Conservation (phyloP, 2,888 invertebrate genomes). For the Muscina levida region DNA sequence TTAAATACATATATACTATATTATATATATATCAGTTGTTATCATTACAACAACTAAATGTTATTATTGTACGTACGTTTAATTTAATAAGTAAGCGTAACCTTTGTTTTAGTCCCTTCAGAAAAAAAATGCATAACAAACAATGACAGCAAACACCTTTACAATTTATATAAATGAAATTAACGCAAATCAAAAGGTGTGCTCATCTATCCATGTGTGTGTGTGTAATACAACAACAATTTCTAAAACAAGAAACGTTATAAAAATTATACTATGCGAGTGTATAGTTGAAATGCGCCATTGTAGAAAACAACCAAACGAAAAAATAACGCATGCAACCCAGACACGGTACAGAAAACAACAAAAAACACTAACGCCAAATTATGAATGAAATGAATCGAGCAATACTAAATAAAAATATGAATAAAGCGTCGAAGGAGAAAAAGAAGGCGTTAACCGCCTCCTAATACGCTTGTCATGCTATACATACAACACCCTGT, state of each 20-base stretch:
- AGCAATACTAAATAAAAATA: conserved; percentile 37
- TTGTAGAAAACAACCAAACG: neutral
- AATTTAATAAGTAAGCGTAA: conserved; percentile 57
- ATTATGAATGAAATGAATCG: conserved; percentile 49
- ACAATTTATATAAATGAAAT: conserved; percentile 38
- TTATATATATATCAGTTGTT: neutral
- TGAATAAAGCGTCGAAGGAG: conserved; percentile 29
- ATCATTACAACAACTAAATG: neutral
- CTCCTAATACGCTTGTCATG: conserved; percentile 70
- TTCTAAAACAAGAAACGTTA: conserved; percentile 50
- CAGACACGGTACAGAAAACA: conserved; percentile 25
- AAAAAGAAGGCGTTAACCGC: conserved; percentile 69
- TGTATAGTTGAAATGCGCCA: too few species aligned
- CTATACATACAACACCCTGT: conserved; percentile 66
- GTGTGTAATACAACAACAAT: too few species aligned
- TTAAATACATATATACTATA: too few species aligned
- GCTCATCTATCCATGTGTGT: too few species aligned
- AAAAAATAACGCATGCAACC: conserved; percentile 35
- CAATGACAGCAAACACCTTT: conserved; percentile 51
- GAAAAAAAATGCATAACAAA: neutral
- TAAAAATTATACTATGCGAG: conserved; percentile 56
- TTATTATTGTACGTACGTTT: conserved; percentile 6
- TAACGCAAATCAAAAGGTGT: conserved; percentile 55
- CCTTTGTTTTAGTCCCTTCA: conserved; percentile 57
- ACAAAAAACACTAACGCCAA: too few species aligned